Base-by-base conservation (phyloP, 92 coral and sea anemone genomes). In the Paramuricea clavata region DNA sequence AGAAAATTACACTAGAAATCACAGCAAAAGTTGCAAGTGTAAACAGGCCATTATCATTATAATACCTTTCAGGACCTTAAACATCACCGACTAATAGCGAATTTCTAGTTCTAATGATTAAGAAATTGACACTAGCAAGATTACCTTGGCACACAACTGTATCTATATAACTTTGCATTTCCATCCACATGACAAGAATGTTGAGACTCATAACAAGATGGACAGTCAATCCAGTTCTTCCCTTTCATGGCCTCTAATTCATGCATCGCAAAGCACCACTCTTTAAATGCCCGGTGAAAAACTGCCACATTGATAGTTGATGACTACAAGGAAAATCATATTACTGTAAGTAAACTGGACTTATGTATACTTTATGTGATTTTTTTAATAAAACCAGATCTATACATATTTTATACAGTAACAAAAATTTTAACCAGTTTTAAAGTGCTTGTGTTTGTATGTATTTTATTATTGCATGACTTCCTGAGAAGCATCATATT, bases 131-230 rank as follows among this genome's bases (percentile, higher is more conserved):
- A 42, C 49, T 42, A 42, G 49, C 49, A 42, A 50, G 49, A 35
- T 15, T 71, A 71, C 77, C 77, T 71, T 31, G 77, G 74, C 28
- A 67, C 74, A 67, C 74, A 67, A 12, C 43, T 67, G 39, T 67
- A 67, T 67, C 74, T 21, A n/a, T 71, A 71, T 35, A 71, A 33
- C 77, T 71, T 71, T 35, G 77, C 77, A 71, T 71, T 71, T 35
- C 77, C 77, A 71, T 71, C 77, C 12, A 71, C 54, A 71, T 71
- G 77, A 43, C 77, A 71, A 22, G 77, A 71, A 23, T 71, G 77
- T 71, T 71, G 77, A 21, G 47, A 71, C 16, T 22, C 50, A 36
- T 22, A 71, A 71, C 77, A 71, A 31, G 77, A 33, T 71, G 50
- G 77, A 23, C 77, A 33, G 49, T 71, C 77, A 71, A 71, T 71